phyloP scores from a whole-genome alignment of 2,797 vertebrate species.

The Onychomys arenicola region DNA sequence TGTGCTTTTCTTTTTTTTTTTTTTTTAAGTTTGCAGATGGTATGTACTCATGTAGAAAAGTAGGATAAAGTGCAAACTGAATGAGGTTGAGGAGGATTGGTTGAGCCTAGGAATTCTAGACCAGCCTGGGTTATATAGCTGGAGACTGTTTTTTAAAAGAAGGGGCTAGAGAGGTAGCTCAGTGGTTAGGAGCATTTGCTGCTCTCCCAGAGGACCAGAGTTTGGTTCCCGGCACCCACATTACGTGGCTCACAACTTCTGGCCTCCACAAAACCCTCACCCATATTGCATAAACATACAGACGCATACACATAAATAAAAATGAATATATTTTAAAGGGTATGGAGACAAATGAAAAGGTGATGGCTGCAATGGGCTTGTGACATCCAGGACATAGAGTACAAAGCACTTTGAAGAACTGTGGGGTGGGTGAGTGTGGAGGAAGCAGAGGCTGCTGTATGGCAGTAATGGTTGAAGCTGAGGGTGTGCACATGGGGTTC shows the following conservation, averaged over 20 bases:
- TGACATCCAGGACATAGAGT: not conserved
- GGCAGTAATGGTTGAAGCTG: not conserved
- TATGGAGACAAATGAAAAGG: not conserved
- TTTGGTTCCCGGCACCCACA: not conserved
- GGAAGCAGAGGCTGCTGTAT: fast-evolving
- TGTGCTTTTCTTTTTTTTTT: not conserved
- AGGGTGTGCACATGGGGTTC: fast-evolving
- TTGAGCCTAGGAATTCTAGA: not conserved
- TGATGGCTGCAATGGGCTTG: fast-evolving
- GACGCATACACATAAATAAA: not conserved
- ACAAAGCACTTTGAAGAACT: not conserved
- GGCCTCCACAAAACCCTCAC: not conserved
- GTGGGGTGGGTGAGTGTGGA: not conserved
- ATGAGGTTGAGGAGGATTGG: not conserved
- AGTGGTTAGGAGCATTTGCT: not conserved
- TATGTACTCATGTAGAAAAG: not conserved
- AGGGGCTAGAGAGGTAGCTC: not conserved
- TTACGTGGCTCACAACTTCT: not conserved
- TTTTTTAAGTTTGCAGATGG: not conserved
- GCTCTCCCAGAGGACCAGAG: not conserved
- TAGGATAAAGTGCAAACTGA: not conserved
- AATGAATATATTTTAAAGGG: not conserved
- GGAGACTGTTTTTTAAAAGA: not conserved
- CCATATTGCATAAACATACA: not conserved
- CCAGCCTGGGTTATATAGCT: not conserved